Base-by-base conservation (phyloP, 2,888 invertebrate species). In the Aproaerema taeniolella region DNA sequence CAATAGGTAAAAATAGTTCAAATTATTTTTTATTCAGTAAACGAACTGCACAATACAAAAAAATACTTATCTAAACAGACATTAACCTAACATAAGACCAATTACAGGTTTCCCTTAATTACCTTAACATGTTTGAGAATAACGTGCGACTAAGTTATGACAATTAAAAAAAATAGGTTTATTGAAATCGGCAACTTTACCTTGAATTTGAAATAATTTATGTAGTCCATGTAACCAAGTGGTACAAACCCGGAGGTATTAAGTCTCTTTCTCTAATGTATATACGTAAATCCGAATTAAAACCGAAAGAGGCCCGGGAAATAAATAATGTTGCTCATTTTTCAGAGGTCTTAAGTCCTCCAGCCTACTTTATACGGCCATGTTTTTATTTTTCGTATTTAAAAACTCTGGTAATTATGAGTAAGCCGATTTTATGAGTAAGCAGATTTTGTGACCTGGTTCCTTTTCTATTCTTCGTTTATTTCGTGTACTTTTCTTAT, bases 231-330 rank as follows among this genome's bases (percentile, higher is more conserved):
- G n/a, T n/a, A n/a, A n/a, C n/a, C n/a, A n/a, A n/a, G 51, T 55
- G 64, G 71, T 66, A 64, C 60, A 52, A 53, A 41, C 47, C 47
- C 50, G 50, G 57, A 54, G 52, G 52, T 61, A 67, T 59, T 72
- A 75, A 76, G 74, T 72, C 61, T 66, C 68, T 67, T 75, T 71
- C 71, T 74, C 70, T 75, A 75, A 81, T 77, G 73, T 75, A 66
- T 66, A 75, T 70, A 74, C 75, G 82, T 83, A 82, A 81, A 83
- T 83, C 74, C 71, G 79, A 80, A 81, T 83, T 82, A 80, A 81
- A 78, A 77, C 69, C 60, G 58, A 71, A 81, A 74, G 70, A 76
- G 73, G 72, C 62, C 64, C 62, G 52, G 43, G 60, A 67, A 69
- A 78, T 82, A 81, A 82, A 78, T 79, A 82, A 82, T 81, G 76